Percentiles rank a stretch among this genome's conserved stretches.
Evolutionary conservation across 2,113 vertebrate genomes (phyloP).

Genomic region (Hypocryptadius cinnamomeus): DNA sequence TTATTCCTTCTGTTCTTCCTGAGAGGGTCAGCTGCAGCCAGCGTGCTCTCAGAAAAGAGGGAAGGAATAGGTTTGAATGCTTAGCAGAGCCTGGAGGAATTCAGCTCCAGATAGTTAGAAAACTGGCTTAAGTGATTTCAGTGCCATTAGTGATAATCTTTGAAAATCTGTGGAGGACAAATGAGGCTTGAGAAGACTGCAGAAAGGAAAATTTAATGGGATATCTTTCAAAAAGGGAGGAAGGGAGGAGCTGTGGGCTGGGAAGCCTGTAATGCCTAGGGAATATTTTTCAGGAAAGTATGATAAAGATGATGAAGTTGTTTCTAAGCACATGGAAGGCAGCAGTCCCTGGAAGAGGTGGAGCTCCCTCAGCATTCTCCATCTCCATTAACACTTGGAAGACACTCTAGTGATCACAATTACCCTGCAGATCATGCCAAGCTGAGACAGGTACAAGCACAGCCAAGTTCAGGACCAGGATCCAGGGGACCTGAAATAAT

Average conservation of each 20-base stretch:
- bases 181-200: conserved; percentile 22
- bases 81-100: neutral
- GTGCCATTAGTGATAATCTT: conserved; percentile 29
- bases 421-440: neutral
- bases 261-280: neutral
- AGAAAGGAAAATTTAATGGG: neutral
- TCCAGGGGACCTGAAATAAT: neutral
- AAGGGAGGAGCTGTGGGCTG: neutral
- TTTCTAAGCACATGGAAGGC: neutral
- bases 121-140: conserved; percentile 18
- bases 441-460: neutral
- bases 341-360: neutral
- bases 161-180: conserved; percentile 21
- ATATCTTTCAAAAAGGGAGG: neutral
- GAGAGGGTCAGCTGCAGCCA: conserved; percentile 20
- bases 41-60: neutral
- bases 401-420: neutral
- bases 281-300: neutral
- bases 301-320: neutral
- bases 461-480: neutral
- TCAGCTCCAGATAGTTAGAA: neutral
- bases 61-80: neutral
- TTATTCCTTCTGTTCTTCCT: conserved; percentile 5
- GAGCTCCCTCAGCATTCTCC: neutral
- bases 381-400: neutral